A percentile compares a stretch with the other conserved stretches of the same genome.
These are phyloP conservation scores for Timema cristinae DNA, from an alignment of 2,888 invertebrate genomes.

Conservation along the genomic window DNA sequence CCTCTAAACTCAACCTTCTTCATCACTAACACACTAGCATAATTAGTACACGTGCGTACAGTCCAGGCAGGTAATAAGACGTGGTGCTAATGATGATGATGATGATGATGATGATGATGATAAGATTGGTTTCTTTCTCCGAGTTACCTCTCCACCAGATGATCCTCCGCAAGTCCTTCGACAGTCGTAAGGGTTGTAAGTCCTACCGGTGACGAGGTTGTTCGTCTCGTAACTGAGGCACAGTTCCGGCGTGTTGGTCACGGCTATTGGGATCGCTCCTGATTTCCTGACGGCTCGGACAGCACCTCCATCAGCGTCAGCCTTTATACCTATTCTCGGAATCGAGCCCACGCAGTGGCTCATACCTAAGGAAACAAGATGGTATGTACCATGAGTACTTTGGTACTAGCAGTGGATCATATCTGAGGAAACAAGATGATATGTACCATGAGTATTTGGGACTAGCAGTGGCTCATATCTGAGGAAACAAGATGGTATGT, in stretches of 20 bases:
- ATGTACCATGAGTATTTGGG: too few relatives aligned
- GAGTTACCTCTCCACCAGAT: slow-evolving; percentile 55
- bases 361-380: slow-evolving; percentile 38
- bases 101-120: not conserved
- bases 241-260: slow-evolving; percentile 62
- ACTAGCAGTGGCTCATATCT: too few relatives aligned
- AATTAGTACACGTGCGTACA: too few relatives aligned
- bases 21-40: too few relatives aligned
- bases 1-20: too few relatives aligned
- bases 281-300: slow-evolving; percentile 50
- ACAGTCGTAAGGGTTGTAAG: slow-evolving; percentile 60
- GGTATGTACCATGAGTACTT: not conserved
- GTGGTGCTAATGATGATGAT: not conserved
- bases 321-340: slow-evolving; percentile 41
- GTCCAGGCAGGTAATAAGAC: too few relatives aligned
- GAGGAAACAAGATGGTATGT: too few relatives aligned
- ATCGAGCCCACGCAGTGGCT: slow-evolving; percentile 42
- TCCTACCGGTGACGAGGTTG: slow-evolving; percentile 57
- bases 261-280: slow-evolving; percentile 58
- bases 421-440: too few relatives aligned
- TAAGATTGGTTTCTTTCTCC: too few relatives aligned
- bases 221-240: slow-evolving; percentile 57
- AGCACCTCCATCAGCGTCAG: slow-evolving; percentile 50
- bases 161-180: slow-evolving; percentile 58
- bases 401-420: too few relatives aligned